These are phyloP conservation scores for Hycleus cichorii DNA, from an alignment of 1,140 invertebrate genomes.

Conservation along the genomic window DNA sequence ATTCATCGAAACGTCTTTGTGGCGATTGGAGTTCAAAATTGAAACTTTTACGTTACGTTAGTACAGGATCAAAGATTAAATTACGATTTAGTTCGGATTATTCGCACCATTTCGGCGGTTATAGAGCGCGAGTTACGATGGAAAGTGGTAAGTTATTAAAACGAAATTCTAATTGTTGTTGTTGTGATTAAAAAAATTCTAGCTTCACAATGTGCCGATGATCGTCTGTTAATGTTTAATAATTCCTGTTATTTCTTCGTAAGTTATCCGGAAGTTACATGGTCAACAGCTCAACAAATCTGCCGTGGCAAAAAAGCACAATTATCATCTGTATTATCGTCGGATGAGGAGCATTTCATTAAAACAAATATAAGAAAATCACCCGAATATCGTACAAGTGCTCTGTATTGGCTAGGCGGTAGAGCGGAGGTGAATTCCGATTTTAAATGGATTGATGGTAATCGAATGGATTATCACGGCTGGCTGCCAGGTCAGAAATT, in stretches of 20 bases:
- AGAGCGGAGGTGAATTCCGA: slow-evolving; percentile 39
- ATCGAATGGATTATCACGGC: slow-evolving; percentile 45
- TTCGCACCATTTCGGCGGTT: slow-evolving; percentile 63
- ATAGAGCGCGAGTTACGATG: slow-evolving; percentile 56
- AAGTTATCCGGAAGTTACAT: slow-evolving; percentile 63
- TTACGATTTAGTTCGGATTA: slow-evolving; percentile 63
- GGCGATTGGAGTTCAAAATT: slow-evolving; percentile 66
- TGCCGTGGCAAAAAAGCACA: slow-evolving; percentile 57
- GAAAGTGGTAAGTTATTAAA: slow-evolving; percentile 53
- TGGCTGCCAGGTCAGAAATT: slow-evolving; percentile 49
- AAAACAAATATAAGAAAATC: slow-evolving; percentile 55
- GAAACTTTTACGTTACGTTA: slow-evolving; percentile 60
- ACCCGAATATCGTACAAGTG: slow-evolving; percentile 57
- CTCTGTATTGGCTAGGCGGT: slow-evolving; percentile 56
- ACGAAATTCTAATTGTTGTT: neutral
- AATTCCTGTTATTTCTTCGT: slow-evolving; percentile 64
- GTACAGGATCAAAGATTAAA: slow-evolving; percentile 45
- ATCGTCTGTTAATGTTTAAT: slow-evolving; percentile 55
- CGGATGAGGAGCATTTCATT: slow-evolving; percentile 58
- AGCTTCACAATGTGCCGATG: slow-evolving; percentile 54
- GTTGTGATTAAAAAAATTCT: slow-evolving; percentile 11
- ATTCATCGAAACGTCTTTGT: slow-evolving; percentile 47
- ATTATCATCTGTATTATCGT: slow-evolving; percentile 51
- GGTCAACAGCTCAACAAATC: slow-evolving; percentile 63
- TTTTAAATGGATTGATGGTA: slow-evolving; percentile 52